Base-by-base conservation (phyloP, 1,140 invertebrate species). In the Drosophila burlai region DNA sequence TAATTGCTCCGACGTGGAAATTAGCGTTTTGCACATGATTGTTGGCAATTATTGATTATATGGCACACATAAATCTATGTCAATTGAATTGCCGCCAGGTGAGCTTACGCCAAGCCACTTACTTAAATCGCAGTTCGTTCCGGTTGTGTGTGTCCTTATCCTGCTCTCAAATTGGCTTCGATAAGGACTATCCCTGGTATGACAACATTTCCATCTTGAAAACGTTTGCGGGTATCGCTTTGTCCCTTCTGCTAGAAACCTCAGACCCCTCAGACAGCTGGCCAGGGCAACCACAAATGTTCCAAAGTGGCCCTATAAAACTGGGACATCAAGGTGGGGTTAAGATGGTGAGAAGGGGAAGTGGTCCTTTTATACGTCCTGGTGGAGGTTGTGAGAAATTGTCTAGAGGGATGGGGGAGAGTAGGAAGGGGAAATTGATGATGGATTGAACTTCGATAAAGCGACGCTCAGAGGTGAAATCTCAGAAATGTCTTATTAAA, bases 1-100 rank as follows among this genome's bases (percentile, higher is more conserved):
- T 89, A 87, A 89, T 87, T 83, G 78, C 82, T 40, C 40, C 57
- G 74, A 64, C 69, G 55, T 65, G 52, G 63, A 81, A 84, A 87
- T 89, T 81, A 78, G 78, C 79, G 64, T 45, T 72, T 65, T 64
- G 54, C 52, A 54, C 81, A 74, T 78, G 77, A 79, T 84, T 81
- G 71, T 81, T 81, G 57, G 61, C 61, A 78, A 74, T 83, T 81
- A 76, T 82, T 72, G 82, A 81, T 81, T 79, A 79, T 65, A 79
- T 54, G 61, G 38, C 29, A 38, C 52, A 47, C 76, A 80, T 87
- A 83, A 89, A 83, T 86, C 74, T 47, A 36, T 68, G 80, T 50
- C 73, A 55, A 66, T 72, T 59, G 29, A 62, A 73, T 77, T 54
- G 66, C 73, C 67, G 43, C 52, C 52, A 67, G 58, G 58, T 65